Percentiles rank a stretch among this genome's conserved stretches.
phyloP scores from a whole-genome alignment of 1,140 invertebrate species.

The Drosophila santomea region DNA sequence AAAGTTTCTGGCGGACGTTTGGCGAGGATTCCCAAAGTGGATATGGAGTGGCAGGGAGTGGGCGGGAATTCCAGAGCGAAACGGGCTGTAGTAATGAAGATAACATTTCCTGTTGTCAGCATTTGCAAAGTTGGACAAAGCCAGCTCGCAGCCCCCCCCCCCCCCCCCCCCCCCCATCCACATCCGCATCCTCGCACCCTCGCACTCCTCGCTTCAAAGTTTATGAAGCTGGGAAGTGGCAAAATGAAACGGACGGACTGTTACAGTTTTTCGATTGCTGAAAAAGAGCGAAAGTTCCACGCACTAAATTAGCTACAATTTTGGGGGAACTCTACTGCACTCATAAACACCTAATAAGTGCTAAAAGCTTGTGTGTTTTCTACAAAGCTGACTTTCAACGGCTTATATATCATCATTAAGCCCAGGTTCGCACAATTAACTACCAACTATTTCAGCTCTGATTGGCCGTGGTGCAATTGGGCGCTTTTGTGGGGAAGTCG shows the following conservation, averaged over 20 bases:
- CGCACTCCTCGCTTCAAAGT: constrained; percentile 44
- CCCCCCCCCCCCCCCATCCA: too few species aligned
- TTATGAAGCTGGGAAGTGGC: constrained; percentile 3
- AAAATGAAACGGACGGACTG: background rate
- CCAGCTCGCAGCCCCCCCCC: background rate
- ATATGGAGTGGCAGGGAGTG: background rate
- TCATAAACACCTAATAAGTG: background rate
- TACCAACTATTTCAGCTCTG: background rate
- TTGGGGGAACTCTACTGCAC: background rate
- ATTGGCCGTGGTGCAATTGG: background rate
- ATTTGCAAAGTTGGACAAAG: constrained; percentile 64
- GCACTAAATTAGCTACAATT: background rate
- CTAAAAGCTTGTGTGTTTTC: background rate
- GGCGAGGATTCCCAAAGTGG: constrained; percentile 1
- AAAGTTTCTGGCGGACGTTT: constrained; percentile 32
- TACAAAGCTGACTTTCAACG: background rate
- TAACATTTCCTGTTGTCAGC: constrained; percentile 78
- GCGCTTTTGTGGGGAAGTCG: background rate
- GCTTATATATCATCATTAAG: constrained; percentile 9
- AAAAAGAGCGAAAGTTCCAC: background rate
- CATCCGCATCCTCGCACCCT: background rate
- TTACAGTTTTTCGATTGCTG: background rate
- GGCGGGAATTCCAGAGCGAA: constrained; percentile 17
- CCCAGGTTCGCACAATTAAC: background rate
- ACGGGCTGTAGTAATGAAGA: constrained; percentile 72